phyloP scores from a whole-genome alignment of 37 sponge, comb jelly and placozoan species.

The Agelas oroides region DNA sequence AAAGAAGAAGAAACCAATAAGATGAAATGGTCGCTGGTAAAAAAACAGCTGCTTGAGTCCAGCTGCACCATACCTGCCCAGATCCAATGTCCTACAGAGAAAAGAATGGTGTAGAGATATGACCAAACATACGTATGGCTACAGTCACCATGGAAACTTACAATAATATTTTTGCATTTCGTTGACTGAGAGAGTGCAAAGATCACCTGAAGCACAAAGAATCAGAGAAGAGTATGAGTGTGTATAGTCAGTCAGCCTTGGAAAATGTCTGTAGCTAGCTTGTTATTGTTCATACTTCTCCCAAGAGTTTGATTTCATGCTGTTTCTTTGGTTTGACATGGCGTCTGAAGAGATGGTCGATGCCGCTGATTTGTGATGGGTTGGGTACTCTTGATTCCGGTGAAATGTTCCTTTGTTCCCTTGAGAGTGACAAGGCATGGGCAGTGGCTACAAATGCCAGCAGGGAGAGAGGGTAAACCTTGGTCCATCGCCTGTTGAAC shows the following conservation, averaged over 20 bases:
- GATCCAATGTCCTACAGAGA: conserved; percentile 54
- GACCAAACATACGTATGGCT: not conserved
- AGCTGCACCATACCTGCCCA: conserved; percentile 45
- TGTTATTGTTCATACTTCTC: conserved; percentile 32
- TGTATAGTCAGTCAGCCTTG: not conserved
- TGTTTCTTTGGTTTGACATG: conserved; percentile 85
- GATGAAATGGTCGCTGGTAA: not conserved
- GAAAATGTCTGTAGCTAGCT: too few relatives aligned
- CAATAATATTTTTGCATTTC: conserved; percentile 53
- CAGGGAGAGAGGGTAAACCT: conserved; percentile 79
- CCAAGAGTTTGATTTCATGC: conserved; percentile 73
- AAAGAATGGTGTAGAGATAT: not conserved
- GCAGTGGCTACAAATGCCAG: conserved; percentile 65
- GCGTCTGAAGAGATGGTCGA: conserved; percentile 56
- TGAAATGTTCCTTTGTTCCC: not conserved
- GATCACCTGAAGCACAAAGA: conserved; percentile 53
- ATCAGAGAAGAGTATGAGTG: not conserved
- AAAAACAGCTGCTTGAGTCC: not conserved
- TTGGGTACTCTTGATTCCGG: too few relatives aligned
- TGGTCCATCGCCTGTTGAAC: not conserved
- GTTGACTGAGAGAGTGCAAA: conserved; percentile 24
- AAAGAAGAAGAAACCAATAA: not conserved
- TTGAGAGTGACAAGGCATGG: conserved; percentile 16
- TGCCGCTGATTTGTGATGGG: conserved; percentile 19
- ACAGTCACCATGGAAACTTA: conserved; percentile 10